These are phyloP conservation scores for Xiphydria camelus DNA, from an alignment of 2,888 invertebrate species.

Conservation along the genomic window DNA sequence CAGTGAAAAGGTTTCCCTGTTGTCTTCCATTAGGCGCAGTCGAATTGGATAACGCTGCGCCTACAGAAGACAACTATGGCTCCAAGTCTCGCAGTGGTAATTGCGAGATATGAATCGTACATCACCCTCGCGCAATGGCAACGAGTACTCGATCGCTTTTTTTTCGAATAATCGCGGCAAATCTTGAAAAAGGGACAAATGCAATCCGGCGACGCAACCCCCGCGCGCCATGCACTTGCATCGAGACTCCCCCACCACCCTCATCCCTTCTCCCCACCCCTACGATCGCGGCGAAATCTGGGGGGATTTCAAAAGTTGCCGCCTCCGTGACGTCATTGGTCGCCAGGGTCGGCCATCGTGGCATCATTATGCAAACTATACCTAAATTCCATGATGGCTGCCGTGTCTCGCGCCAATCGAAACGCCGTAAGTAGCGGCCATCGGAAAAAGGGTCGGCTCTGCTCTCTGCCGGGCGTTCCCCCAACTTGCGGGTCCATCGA, in stretches of 20 bases:
- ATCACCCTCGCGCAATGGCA: no score
- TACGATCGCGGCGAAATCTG: slow-evolving; percentile 10
- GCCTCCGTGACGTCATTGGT: slow-evolving; percentile 47
- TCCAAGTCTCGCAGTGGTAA: no score
- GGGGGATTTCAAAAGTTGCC: slow-evolving; percentile 28
- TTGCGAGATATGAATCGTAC: no score
- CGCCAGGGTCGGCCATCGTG: slow-evolving; percentile 49
- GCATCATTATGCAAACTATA: slow-evolving; percentile 46
- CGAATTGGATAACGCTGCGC: no score
- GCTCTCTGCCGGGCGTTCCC: slow-evolving; percentile 44
- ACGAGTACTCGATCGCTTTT: no score
- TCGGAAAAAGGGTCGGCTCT: slow-evolving; percentile 35
- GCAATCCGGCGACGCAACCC: no score
- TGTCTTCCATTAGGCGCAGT: no score
- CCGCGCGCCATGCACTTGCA: slow-evolving; percentile 13
- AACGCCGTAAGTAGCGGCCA: slow-evolving; percentile 40
- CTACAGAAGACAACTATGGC: no score
- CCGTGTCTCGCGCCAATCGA: slow-evolving; percentile 56
- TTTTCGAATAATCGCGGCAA: no score
- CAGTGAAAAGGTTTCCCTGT: no score
- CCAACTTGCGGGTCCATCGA: slow-evolving; percentile 32
- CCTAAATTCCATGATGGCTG: slow-evolving; percentile 61
- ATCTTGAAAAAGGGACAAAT: no score
- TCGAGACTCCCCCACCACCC: slow-evolving; percentile 4
- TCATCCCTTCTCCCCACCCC: no score